phyloP scores from a whole-genome alignment of 1,140 invertebrate species.

The Drosophila malerkotliana region DNA sequence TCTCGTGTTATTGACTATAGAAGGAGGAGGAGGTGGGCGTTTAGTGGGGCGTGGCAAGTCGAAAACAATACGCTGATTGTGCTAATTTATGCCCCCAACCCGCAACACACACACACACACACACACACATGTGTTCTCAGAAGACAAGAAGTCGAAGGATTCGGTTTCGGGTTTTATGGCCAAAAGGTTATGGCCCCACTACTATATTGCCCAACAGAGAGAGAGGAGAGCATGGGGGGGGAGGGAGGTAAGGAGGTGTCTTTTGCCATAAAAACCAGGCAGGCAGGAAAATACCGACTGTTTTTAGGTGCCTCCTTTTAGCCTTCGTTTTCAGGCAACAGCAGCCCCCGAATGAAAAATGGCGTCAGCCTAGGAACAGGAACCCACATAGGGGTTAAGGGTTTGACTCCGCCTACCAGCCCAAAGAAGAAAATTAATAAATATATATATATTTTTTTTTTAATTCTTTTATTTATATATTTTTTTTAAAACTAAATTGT shows the following conservation, averaged over 20 bases:
- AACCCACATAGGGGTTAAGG: conserved; percentile 6
- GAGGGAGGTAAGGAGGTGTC: conserved; percentile 9
- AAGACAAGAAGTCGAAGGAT: conserved; percentile 10
- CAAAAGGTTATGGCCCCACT: conserved; percentile 64
- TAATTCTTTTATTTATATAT: no score
- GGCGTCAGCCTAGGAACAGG: conserved; percentile 56
- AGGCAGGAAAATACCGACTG: conserved; percentile 64
- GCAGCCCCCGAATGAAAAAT: conserved; percentile 64
- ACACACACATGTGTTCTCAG: conserved; percentile 5
- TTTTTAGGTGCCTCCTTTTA: conserved; percentile 67
- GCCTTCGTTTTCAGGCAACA: conserved; percentile 4
- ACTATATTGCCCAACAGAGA: not conserved
- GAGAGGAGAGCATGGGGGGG: no score
- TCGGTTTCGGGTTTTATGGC: conserved; percentile 68
- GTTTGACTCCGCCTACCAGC: not conserved
- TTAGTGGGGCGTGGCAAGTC: conserved; percentile 51
- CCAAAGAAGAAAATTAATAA: not conserved
- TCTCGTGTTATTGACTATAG: conserved; percentile 75
- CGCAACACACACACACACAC: conserved; percentile 1
- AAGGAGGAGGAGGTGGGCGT: not conserved
- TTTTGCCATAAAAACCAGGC: conserved; percentile 76
- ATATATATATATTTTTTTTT: no score
- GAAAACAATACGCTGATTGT: conserved; percentile 82
- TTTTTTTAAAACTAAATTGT: no score
- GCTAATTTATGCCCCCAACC: conserved; percentile 74